Conservation (phyloP, 2,888 invertebrate species). For the Drosophila neotestacea region DNA sequence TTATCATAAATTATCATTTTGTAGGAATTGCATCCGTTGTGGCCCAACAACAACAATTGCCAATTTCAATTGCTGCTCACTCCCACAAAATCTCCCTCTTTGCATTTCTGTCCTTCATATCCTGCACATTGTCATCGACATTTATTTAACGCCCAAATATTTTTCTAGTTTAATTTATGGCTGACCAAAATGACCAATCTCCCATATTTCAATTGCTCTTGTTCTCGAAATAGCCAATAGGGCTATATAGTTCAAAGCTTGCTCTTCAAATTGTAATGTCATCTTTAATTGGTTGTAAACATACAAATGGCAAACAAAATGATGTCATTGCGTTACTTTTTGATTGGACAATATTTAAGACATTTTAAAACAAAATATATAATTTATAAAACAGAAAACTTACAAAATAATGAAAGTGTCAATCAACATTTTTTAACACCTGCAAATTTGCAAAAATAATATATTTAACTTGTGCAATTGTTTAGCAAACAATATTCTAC, state of each 20-base stretch:
- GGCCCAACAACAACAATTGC: slow-evolving; percentile 55
- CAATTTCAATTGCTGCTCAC: slow-evolving; percentile 72
- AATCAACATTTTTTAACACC: too few species aligned
- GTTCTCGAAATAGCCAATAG: not conserved
- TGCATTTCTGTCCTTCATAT: slow-evolving; percentile 37
- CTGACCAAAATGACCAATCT: slow-evolving; percentile 39
- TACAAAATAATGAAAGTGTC: too few species aligned
- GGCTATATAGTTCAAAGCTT: not conserved
- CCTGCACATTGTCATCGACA: slow-evolving; percentile 50
- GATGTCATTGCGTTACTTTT: not conserved
- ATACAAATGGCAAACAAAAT: not conserved
- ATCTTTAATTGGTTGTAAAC: not conserved
- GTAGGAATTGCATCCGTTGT: slow-evolving; percentile 83
- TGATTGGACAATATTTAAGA: not conserved
- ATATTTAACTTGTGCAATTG: too few species aligned
- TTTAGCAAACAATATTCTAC: too few species aligned
- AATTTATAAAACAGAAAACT: too few species aligned
- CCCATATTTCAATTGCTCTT: slow-evolving; percentile 18
- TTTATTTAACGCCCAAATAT: slow-evolving; percentile 61
- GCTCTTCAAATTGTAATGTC: slow-evolving; percentile 7
- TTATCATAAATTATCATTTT: slow-evolving; percentile 85
- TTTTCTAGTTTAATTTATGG: slow-evolving; percentile 70
- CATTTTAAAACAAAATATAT: too few species aligned
- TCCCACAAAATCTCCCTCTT: slow-evolving; percentile 19
- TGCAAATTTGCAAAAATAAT: too few species aligned